These are phyloP conservation scores for Cladorhizidae sp. DNA, from an alignment of 37 sponge, comb jelly and placozoan species.

Conservation along the genomic window DNA sequence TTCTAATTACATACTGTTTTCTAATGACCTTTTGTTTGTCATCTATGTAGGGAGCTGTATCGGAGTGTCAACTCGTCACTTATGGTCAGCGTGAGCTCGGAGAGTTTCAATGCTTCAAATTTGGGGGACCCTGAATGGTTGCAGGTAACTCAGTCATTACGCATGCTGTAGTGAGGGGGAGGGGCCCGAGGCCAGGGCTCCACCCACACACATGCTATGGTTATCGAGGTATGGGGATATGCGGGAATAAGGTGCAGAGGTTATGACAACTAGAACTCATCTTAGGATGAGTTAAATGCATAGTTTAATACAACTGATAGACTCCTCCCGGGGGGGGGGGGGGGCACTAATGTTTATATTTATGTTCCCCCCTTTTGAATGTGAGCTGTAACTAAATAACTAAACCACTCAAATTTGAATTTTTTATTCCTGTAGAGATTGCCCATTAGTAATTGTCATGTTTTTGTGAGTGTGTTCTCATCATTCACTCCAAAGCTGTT, in stretches of 20 bases:
- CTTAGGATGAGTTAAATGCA: background rate
- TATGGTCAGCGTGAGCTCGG: background rate
- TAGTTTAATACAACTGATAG: background rate
- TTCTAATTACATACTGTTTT: no score
- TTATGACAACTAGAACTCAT: background rate
- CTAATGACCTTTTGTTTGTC: no score
- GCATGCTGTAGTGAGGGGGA: background rate
- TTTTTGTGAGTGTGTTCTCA: no score
- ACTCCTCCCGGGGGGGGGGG: no score
- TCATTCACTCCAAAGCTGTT: no score
- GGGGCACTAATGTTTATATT: no score
- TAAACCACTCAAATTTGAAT: no score
- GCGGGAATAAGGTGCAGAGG: background rate
- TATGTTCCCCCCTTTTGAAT: no score
- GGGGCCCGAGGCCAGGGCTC: background rate
- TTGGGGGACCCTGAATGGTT: background rate
- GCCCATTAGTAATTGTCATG: no score
- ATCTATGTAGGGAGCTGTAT: background rate
- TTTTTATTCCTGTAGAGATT: no score
- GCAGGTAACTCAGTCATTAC: background rate
- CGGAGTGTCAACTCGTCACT: background rate
- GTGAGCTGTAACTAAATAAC: no score
- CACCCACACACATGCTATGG: background rate
- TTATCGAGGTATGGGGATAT: background rate
- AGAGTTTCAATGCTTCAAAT: background rate